phyloP scores from a whole-genome alignment of 1,140 invertebrate genomes.

The Zaprionus camerounensis region DNA sequence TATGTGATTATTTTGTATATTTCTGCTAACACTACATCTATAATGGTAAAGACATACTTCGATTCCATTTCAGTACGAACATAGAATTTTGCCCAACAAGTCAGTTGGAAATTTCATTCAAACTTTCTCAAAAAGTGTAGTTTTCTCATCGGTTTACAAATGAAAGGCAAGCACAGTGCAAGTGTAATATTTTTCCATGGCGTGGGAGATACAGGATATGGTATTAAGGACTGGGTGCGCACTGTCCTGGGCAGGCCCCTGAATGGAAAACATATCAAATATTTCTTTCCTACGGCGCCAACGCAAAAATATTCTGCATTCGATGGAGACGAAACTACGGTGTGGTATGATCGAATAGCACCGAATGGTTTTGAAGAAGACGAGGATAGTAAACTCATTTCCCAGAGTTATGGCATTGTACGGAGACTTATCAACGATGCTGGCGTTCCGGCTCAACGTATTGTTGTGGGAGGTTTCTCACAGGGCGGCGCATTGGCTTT shows the following conservation, averaged over 20 bases:
- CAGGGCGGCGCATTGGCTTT: constrained; percentile 35
- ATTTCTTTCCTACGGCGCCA: constrained; percentile 34
- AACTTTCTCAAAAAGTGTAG: too few relatives aligned
- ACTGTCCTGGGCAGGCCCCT: constrained; percentile 29
- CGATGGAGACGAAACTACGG: constrained; percentile 17
- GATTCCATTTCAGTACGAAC: background rate
- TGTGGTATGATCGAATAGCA: constrained; percentile 34
- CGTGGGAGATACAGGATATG: constrained; percentile 29
- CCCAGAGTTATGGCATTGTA: constrained; percentile 6
- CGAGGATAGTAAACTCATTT: constrained; percentile 19
- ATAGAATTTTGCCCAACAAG: background rate
- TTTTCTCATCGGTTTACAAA: background rate
- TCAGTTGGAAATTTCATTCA: background rate
- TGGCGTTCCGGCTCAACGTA: constrained; percentile 22
- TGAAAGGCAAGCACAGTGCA: constrained; percentile 16
- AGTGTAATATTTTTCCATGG: constrained; percentile 45
- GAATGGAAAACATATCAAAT: constrained; percentile 13
- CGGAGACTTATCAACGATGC: background rate
- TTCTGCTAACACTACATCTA: background rate
- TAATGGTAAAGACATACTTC: background rate
- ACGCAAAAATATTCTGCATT: constrained; percentile 26
- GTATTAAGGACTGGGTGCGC: constrained; percentile 21
- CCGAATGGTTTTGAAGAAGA: background rate
- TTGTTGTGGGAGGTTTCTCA: constrained; percentile 40
- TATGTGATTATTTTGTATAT: background rate